Base-by-base conservation (phyloP, 2,888 invertebrate genomes). In the Carcina quercana region DNA sequence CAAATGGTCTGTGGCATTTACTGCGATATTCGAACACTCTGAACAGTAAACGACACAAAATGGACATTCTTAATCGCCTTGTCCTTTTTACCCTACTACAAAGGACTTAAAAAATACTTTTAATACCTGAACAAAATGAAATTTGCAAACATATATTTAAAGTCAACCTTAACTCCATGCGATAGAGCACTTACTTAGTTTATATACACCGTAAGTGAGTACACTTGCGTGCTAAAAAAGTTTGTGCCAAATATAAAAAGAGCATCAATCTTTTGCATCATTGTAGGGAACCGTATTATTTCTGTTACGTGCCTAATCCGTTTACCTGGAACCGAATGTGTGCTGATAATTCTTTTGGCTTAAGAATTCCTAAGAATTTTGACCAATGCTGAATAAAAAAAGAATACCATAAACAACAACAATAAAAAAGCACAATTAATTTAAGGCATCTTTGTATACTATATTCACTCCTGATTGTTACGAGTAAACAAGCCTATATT, bases 61-160 rank as follows among this genome's bases (percentile, higher is more conserved):
- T 65, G 76, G 72, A 76, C 80, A 79, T 66, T 60, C 69, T 71
- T 76, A 79, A 80, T 82, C 75, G 61, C 55, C 60, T 63, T 72
- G 74, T 70, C 67, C 65, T 66, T 66, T 59, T 70, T 65, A 69
- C 71, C 71, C 69, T 62, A 53, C 49, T 41, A 75, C 75, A 79
- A 79, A 68, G 63, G 71, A 56, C 34, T 30, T 32, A 36, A 17
- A 17, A 17, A 5, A 5, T 17, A 17, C 17, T 17, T 17, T 17
- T 7, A 17, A 17, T 17, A 7, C 17, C 7, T 7, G 5, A 17
- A 17, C 17, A n/a, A n/a, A n/a, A n/a, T n/a, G n/a, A n/a, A n/a
- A n/a, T n/a, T n/a, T n/a, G n/a, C n/a, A n/a, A n/a, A n/a, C n/a
- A n/a, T n/a, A n/a, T n/a, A n/a, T n/a, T n/a, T n/a, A n/a, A n/a